Evolutionary conservation across 2,113 vertebrate genomes (phyloP).

Genomic region (Apodemus speciosus): DNA sequence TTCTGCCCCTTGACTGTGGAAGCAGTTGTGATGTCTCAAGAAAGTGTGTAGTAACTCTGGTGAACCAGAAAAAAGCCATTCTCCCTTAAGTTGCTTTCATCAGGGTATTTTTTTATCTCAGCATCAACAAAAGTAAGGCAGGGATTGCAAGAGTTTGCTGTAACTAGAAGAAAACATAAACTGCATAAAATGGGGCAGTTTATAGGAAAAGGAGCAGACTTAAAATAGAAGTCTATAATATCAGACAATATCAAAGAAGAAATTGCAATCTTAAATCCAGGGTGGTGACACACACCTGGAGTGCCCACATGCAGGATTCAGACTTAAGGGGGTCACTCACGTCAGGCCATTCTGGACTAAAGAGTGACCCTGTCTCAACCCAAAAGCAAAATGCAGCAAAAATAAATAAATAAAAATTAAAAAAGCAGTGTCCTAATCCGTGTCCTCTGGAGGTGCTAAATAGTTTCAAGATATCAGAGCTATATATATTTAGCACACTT

Average conservation of each 20-base stretch:
- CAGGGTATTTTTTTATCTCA: background rate
- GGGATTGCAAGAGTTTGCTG: background rate
- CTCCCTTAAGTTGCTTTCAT: background rate
- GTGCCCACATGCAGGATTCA: background rate
- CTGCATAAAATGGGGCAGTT: background rate
- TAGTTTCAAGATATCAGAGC: background rate
- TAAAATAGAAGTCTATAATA: background rate
- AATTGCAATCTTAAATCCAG: background rate
- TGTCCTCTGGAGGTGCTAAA: background rate
- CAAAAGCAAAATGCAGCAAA: background rate
- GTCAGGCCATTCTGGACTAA: background rate
- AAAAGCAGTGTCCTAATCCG: background rate
- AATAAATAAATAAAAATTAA: background rate
- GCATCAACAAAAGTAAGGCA: background rate
- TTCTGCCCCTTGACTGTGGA: background rate
- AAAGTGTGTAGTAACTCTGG: background rate
- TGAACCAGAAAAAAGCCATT: background rate
- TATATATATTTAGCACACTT: background rate
- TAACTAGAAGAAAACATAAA: background rate
- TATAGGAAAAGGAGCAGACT: background rate
- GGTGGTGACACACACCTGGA: background rate
- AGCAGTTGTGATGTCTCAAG: background rate
- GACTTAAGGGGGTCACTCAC: background rate
- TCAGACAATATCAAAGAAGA: conserved; percentile 18
- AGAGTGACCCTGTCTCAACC: background rate